Percentiles rank a stretch among this genome's conserved stretches.
Evolutionary conservation across 1,140 invertebrate genomes (phyloP).

Genomic region (Drosophila takahashii): DNA sequence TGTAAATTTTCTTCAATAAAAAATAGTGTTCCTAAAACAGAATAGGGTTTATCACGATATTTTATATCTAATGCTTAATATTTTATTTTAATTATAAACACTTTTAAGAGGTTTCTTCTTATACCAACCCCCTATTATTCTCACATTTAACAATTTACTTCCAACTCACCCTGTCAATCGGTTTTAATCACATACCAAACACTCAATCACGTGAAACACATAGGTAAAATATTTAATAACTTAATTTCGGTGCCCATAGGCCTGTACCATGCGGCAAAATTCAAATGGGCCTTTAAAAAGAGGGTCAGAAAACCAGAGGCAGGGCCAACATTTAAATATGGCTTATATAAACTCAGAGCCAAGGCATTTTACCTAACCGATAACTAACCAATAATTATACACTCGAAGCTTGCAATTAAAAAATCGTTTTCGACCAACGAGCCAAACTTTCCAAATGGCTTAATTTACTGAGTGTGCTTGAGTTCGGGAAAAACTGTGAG

Average conservation of each 20-base stretch:
- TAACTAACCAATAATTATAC: conserved; percentile 78
- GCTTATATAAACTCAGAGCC: conserved; percentile 62
- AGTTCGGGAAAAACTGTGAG: conserved; percentile 51
- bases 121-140: neutral
- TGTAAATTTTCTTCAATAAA: conserved; percentile 1
- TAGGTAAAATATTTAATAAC: conserved; percentile 62
- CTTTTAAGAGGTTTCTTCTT: neutral
- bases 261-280: conserved; percentile 53
- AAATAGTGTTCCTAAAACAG: neutral
- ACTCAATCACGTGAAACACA: conserved; percentile 19
- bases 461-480: conserved; percentile 52
- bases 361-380: conserved; percentile 66
- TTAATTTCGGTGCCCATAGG: conserved; percentile 71
- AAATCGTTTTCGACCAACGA: conserved; percentile 72
- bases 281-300: conserved; percentile 32
- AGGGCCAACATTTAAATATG: conserved; percentile 63
- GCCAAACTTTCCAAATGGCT: conserved; percentile 74
- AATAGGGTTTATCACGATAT: neutral
- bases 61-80: no score
- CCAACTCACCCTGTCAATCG: conserved; percentile 50
- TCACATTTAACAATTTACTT: conserved; percentile 41
- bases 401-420: conserved; percentile 70
- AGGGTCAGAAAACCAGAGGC: conserved; percentile 15
- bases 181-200: conserved; percentile 50
- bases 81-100: no score